phyloP scores from a whole-genome alignment of 2,113 vertebrate species.

The Xiphophorus maculatus region DNA sequence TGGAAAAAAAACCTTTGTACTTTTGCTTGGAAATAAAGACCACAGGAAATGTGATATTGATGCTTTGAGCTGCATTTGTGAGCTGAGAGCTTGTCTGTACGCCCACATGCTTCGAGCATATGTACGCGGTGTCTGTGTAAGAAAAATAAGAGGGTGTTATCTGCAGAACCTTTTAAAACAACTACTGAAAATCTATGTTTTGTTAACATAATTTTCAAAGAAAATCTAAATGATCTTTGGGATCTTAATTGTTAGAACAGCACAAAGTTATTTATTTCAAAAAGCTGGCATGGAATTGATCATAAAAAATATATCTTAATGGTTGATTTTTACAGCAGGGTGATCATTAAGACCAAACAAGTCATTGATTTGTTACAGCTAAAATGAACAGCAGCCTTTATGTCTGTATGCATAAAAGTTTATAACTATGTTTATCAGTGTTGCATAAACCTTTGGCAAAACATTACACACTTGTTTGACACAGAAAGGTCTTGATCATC shows the following conservation, averaged over 20 bases:
- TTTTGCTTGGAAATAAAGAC: slow-evolving; percentile 76
- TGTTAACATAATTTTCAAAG: not conserved
- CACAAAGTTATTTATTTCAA: not conserved
- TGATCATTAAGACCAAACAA: not conserved
- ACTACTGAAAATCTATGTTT: not conserved
- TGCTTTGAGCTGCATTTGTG: slow-evolving; percentile 77
- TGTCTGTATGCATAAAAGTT: slow-evolving; percentile 17
- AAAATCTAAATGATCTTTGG: not conserved
- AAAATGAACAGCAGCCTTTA: not conserved
- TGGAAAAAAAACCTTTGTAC: slow-evolving; percentile 15
- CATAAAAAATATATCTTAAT: not conserved
- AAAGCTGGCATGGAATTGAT: slow-evolving; percentile 8
- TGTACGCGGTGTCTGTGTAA: slow-evolving; percentile 54
- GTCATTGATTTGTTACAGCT: not conserved
- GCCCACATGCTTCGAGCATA: slow-evolving; percentile 73
- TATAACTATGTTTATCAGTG: slow-evolving; percentile 38
- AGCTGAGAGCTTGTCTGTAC: slow-evolving; percentile 67
- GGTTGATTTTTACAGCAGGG: not conserved
- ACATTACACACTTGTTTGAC: slow-evolving; percentile 34
- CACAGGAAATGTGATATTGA: slow-evolving; percentile 84
- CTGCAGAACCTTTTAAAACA: slow-evolving; percentile 26
- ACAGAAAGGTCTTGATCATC: slow-evolving; percentile 11
- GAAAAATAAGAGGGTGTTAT: slow-evolving; percentile 44
- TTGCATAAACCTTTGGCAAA: slow-evolving; percentile 42
- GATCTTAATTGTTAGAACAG: not conserved